These are phyloP conservation scores for Eurystomus gularis DNA, from an alignment of 2,113 vertebrate genomes.

Conservation along the genomic window DNA sequence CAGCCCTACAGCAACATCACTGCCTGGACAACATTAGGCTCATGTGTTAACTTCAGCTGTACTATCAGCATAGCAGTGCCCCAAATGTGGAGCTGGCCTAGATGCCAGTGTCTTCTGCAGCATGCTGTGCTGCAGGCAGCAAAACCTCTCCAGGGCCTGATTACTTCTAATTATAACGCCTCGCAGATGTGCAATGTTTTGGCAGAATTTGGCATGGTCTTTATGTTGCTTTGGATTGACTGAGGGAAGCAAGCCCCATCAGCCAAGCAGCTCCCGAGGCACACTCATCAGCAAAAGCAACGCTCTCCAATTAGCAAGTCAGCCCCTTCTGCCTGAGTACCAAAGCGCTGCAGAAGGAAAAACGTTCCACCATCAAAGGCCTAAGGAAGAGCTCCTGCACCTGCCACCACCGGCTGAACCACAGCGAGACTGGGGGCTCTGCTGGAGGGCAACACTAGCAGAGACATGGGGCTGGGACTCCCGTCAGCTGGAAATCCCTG, in stretches of 20 bases:
- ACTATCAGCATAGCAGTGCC: not conserved
- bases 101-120: not conserved
- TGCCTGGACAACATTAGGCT: not conserved
- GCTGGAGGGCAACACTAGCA: accelerated
- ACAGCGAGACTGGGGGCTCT: accelerated
- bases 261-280: not conserved
- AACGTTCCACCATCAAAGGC: not conserved
- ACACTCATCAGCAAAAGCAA: accelerated
- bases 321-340: not conserved
- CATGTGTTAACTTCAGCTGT: not conserved
- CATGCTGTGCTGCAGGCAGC: not conserved
- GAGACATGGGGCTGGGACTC: accelerated
- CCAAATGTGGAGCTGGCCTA: not conserved
- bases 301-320: not conserved
- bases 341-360: not conserved
- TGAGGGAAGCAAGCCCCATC: not conserved
- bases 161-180: not conserved
- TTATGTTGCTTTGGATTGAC: not conserved
- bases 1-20: not conserved
- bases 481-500: not conserved
- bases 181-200: not conserved
- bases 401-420: accelerated
- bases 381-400: not conserved
- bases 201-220: not conserved
- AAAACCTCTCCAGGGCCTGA: not conserved